A percentile compares a stretch with the other conserved stretches of the same genome.
Conservation (phyloP, 2,797 vertebrate species). For the Gallirallus australis region DNA sequence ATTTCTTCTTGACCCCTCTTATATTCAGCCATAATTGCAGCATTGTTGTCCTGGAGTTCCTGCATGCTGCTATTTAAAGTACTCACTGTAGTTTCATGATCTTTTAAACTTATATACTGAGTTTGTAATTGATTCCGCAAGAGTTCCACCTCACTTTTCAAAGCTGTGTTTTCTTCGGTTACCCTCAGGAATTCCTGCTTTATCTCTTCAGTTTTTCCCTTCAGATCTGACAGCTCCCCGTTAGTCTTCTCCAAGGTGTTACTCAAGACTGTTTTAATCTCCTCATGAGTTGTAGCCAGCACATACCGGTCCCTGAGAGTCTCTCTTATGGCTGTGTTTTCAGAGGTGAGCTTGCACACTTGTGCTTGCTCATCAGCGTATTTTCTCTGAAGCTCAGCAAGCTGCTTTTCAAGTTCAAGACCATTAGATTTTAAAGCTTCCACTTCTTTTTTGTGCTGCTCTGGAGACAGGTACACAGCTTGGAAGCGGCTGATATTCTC, state of each 20-base stretch:
- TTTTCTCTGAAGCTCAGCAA: constrained; percentile 80
- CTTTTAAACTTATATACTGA: constrained; percentile 80
- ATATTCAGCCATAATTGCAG: constrained; percentile 63
- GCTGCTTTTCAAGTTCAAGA: constrained; percentile 77
- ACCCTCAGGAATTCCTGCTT: constrained; percentile 81
- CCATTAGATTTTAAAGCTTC: constrained; percentile 77
- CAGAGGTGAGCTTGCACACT: constrained; percentile 71
- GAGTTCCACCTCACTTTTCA: constrained; percentile 82
- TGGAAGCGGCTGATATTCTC: constrained; percentile 80
- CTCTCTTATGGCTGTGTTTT: constrained; percentile 81
- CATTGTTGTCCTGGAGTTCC: constrained; percentile 74
- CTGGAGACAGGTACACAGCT: constrained; percentile 74
- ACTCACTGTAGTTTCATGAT: constrained; percentile 78
- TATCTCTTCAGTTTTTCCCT: constrained; percentile 75
- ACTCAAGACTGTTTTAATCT: constrained; percentile 79
- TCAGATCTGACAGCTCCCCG: constrained; percentile 81
- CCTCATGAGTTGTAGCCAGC: constrained; percentile 81
- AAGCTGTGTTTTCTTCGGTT: constrained; percentile 83
- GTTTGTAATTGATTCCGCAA: constrained; percentile 74
- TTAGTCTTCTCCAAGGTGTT: constrained; percentile 81
- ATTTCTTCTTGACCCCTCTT: constrained; percentile 82
- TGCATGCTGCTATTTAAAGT: constrained; percentile 71
- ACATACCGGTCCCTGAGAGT: constrained; percentile 84
- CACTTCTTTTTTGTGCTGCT: constrained; percentile 81
- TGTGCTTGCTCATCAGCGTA: constrained; percentile 80